These are phyloP conservation scores for Naso thynnoides DNA, from an alignment of 2,797 vertebrate species.

Conservation along the genomic window DNA sequence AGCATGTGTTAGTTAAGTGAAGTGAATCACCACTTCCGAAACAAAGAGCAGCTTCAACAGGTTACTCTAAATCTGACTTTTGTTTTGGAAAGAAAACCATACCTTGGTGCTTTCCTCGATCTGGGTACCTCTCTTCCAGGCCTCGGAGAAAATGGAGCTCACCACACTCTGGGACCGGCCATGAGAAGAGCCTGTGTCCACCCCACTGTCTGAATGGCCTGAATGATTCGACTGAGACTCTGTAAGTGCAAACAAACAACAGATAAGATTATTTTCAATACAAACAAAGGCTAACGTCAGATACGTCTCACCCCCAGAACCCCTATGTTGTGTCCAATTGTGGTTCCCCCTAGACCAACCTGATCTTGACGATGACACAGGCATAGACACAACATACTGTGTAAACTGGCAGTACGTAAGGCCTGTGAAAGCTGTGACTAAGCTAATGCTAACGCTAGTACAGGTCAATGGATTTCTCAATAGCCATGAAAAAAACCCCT, in stretches of 20 bases:
- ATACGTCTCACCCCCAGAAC: no score
- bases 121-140: constrained; percentile 98
- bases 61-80: background rate
- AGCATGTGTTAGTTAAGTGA: background rate
- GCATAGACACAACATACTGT: no score
- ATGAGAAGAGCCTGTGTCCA: constrained; percentile 91
- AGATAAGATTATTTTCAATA: background rate
- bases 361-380: no score
- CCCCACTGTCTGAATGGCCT: constrained; percentile 95
- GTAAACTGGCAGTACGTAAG: no score
- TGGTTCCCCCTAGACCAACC: no score
- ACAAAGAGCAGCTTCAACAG: background rate
- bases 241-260: constrained; percentile 45
- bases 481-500: no score
- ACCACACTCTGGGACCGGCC: constrained; percentile 95
- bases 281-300: no score
- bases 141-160: constrained; percentile 98
- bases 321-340: no score
- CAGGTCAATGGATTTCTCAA: no score
- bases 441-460: no score
- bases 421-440: no score
- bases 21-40: background rate
- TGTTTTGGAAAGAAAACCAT: constrained; percentile 4
- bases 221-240: constrained; percentile 96
- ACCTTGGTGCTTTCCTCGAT: constrained; percentile 96